Evolutionary conservation across 2,113 vertebrate genomes (phyloP).

Genomic region (Melanostigma gelatinosum): DNA sequence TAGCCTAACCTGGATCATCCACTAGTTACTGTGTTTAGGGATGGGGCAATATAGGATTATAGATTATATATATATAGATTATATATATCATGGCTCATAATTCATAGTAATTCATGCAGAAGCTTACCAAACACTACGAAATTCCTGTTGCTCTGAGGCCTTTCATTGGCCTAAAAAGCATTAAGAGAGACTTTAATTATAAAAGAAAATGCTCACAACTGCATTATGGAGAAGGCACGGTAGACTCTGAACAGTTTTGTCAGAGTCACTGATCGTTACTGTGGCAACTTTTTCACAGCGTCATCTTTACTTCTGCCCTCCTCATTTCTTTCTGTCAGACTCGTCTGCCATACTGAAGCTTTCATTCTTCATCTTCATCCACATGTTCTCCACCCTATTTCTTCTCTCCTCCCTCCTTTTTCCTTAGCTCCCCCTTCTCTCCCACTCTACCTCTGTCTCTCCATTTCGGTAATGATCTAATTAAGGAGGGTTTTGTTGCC

Average conservation of each 20-base stretch:
- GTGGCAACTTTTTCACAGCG: background rate
- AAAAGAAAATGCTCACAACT: slow-evolving; percentile 34
- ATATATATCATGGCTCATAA: slow-evolving; percentile 10
- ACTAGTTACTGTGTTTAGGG: background rate
- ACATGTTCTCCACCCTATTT: background rate
- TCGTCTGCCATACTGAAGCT: slow-evolving; percentile 1
- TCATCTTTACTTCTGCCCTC: background rate
- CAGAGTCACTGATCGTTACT: background rate
- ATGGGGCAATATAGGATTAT: background rate
- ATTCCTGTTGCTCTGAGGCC: slow-evolving; percentile 39
- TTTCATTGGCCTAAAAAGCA: slow-evolving; percentile 35
- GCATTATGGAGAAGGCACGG: slow-evolving; percentile 43
- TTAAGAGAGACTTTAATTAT: slow-evolving; percentile 56
- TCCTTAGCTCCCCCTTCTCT: slow-evolving; percentile 7
- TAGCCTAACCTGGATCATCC: slow-evolving; percentile 35
- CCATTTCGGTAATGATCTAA: slow-evolving; percentile 64
- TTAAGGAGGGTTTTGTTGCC: slow-evolving; percentile 73
- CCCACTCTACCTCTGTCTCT: slow-evolving; percentile 42
- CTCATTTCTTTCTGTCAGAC: background rate
- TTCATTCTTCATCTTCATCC: background rate
- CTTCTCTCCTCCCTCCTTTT: background rate
- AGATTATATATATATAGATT: background rate
- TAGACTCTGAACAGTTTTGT: slow-evolving; percentile 2
- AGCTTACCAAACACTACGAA: slow-evolving; percentile 10
- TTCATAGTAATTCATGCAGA: background rate